Conservation (phyloP, 2,797 vertebrate genomes). For the Sandelia bainsii region DNA sequence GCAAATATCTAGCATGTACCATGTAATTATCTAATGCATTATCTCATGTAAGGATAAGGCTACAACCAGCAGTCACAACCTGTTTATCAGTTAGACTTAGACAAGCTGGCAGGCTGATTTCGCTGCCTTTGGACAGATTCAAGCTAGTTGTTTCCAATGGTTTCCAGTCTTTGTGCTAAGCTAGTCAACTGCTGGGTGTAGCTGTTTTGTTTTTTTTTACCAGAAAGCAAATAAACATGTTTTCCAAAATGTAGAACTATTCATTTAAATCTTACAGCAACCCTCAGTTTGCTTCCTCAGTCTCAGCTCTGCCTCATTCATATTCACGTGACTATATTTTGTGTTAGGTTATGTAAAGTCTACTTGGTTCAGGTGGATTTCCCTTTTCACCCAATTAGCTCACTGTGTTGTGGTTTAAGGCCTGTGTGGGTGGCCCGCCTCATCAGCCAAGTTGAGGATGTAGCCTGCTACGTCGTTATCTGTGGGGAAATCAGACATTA, state of each 20-base stretch:
- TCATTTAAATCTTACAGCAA: background rate
- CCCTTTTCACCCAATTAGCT: slow-evolving; percentile 17
- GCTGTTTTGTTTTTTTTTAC: too few relatives aligned
- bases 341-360: slow-evolving; percentile 28
- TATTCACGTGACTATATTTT: slow-evolving; percentile 14
- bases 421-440: slow-evolving; percentile 93
- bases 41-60: too few relatives aligned
- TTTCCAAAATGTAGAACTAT: background rate
- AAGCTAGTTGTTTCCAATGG: background rate
- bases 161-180: background rate
- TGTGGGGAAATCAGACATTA: slow-evolving; percentile 95
- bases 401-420: slow-evolving; percentile 80
- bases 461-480: slow-evolving; percentile 96
- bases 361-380: slow-evolving; percentile 18
- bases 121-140: background rate
- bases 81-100: too few relatives aligned
- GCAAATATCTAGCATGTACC: too few relatives aligned
- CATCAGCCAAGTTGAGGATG: slow-evolving; percentile 97
- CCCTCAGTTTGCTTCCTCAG: background rate
- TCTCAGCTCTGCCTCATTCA: background rate
- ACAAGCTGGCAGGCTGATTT: background rate
- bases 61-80: too few relatives aligned
- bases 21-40: too few relatives aligned
- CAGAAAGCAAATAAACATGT: background rate
- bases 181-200: background rate